Base-by-base conservation (phyloP, 2,888 invertebrate species). In the Linnaemya tessellans region DNA sequence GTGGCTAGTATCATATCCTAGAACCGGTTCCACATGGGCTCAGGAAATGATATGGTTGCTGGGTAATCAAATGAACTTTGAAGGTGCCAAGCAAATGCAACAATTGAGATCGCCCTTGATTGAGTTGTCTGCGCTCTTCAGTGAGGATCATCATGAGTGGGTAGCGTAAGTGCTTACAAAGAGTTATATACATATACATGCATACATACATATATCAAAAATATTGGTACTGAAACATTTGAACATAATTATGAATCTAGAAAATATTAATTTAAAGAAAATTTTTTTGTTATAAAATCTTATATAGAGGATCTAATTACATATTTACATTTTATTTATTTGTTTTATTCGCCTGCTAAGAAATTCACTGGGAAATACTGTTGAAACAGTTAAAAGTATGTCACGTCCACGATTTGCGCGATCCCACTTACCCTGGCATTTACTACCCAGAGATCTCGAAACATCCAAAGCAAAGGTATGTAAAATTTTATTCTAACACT, bases 41-140 rank as follows among this genome's bases (percentile, higher is more conserved):
- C 97, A 98, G 90, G 98, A 98, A 93, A 97, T 98, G 95, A 95
- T 97, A 2, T 98, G 97, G 96, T 94, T 97, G n/a, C 94, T 98
- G 81, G 95, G 96, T 4, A 96, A 97, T 88, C 94, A 96, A 88
- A 93, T 97, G 86, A 95, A 98, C 90, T 97, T 95, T 89, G 95
- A 96, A 89, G 94, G 94, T 25, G 97, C 97, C 0, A 95, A 95
- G 89, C 94, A 94, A 83, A 87, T 92, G 64, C 89, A 91, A 18
- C 89, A 88, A 62, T 20, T 90, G 38, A 94, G 97, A 62, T 96
- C 96, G 70, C 97, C 97, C 0, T 93, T 96, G 64, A 93, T 97
- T 35, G 97, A 97, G 93, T 89, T 95, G 0, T 94, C 95, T 0
- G 95, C 95, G 65, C 92, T 95, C 68, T 94, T 95, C 91, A 94